A percentile compares a stretch with the other conserved stretches of the same genome.
phyloP scores from a whole-genome alignment of 1,140 invertebrate genomes.

The Sinonovacula constricta region DNA sequence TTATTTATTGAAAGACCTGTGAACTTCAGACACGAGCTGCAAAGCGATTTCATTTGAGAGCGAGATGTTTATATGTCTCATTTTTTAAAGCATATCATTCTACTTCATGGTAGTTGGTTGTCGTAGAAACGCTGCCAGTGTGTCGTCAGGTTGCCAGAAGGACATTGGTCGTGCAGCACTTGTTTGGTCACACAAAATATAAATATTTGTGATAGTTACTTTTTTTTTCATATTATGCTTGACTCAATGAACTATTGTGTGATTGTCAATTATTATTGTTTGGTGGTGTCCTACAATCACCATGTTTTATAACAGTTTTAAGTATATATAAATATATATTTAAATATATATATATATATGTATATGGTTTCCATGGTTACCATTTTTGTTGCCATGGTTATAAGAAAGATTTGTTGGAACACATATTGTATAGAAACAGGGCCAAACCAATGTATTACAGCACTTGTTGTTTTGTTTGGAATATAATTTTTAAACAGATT shows the following conservation, averaged over 20 bases:
- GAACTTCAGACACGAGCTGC: no score
- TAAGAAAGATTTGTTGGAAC: background rate
- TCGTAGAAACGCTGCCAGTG: background rate
- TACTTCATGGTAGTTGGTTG: background rate
- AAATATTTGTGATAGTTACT: conserved; percentile 48
- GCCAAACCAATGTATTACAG: background rate
- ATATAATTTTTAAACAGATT: no score
- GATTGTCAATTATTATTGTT: conserved; percentile 44
- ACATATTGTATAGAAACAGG: background rate
- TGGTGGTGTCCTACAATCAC: conserved; percentile 12
- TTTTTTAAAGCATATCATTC: background rate
- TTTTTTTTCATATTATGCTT: conserved; percentile 50
- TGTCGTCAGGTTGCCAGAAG: no score
- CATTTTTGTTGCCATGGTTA: background rate
- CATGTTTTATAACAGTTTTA: conserved; percentile 7
- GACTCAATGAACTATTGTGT: conserved; percentile 21
- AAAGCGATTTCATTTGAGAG: background rate
- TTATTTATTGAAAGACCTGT: background rate
- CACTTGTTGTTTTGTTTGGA: no score
- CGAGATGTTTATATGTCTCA: background rate
- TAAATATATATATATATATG: background rate
- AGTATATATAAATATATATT: conserved; percentile 6
- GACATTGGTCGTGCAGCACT: no score
- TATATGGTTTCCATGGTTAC: background rate
- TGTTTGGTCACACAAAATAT: conserved; percentile 47